A percentile compares a stretch with the other conserved stretches of the same genome.
Evolutionary conservation across 2,888 invertebrate genomes (phyloP).

Genomic region (Sesia apiformis): DNA sequence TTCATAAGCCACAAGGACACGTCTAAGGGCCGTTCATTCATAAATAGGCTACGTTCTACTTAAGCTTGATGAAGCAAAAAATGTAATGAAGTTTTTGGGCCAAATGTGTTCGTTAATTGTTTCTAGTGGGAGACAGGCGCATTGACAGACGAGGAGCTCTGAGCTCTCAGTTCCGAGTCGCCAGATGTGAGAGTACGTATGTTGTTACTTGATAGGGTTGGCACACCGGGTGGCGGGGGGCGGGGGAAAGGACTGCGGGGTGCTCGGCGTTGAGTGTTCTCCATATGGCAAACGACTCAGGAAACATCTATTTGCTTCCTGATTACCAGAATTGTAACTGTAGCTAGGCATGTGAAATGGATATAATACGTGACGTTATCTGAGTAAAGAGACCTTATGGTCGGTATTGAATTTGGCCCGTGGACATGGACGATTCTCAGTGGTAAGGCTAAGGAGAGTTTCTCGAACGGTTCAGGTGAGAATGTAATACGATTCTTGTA

Average conservation of each 20-base stretch:
- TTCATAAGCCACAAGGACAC: conserved; percentile 43
- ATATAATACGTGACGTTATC: too few relatives aligned
- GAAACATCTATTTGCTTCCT: conserved; percentile 41
- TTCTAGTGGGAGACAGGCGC: conserved; percentile 12
- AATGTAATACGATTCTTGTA: too few relatives aligned
- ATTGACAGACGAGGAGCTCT: background rate
- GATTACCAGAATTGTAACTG: conserved; percentile 16
- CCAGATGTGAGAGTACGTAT: background rate
- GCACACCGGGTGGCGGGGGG: background rate
- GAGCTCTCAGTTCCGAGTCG: background rate
- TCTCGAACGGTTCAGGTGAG: too few relatives aligned
- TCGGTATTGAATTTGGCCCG: too few relatives aligned
- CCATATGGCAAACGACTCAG: conserved; percentile 36
- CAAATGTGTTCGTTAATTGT: conserved; percentile 39
- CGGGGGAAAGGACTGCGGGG: too few relatives aligned
- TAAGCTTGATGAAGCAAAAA: conserved; percentile 33
- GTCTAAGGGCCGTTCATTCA: conserved; percentile 44
- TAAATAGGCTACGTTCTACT: conserved; percentile 20
- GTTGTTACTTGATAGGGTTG: conserved; percentile 9
- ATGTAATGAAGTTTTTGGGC: conserved; percentile 29
- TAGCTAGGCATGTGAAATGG: background rate
- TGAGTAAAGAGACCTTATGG: too few relatives aligned
- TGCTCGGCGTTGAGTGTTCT: conserved; percentile 5
- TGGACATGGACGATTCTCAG: too few relatives aligned
- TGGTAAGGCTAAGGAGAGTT: too few relatives aligned